These are phyloP conservation scores for Acanthosepion pharaonis DNA, from an alignment of 2,888 invertebrate genomes.

Conservation along the genomic window DNA sequence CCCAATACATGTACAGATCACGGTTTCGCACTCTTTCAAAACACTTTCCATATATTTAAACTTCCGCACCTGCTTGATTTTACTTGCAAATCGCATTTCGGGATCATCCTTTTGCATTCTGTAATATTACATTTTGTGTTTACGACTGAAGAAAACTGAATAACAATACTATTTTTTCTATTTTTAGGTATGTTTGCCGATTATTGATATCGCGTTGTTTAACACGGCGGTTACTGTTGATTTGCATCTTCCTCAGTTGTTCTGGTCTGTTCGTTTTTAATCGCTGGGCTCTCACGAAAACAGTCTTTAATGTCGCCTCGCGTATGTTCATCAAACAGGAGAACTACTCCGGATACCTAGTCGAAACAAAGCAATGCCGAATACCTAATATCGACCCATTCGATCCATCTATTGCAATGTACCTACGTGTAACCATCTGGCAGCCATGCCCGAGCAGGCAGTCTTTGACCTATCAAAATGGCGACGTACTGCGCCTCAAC, in stretches of 20 bases:
- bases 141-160: too few species aligned
- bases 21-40: too few species aligned
- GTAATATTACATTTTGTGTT: too few species aligned
- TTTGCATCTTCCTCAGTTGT: neutral
- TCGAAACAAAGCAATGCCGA: conserved; percentile 67
- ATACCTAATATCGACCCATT: conserved; percentile 70
- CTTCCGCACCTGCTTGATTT: too few species aligned
- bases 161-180: neutral
- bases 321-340: neutral
- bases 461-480: conserved; percentile 65
- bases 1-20: too few species aligned
- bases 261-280: neutral
- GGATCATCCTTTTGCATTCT: too few species aligned
- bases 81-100: too few species aligned
- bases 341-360: conserved; percentile 56
- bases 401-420: conserved; percentile 58
- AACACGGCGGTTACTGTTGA: neutral
- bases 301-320: neutral
- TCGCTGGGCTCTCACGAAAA: neutral
- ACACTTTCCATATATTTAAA: too few species aligned
- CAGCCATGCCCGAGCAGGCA: conserved; percentile 58
- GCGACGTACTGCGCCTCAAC: conserved; percentile 58
- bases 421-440: conserved; percentile 56
- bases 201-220: neutral
- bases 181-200: neutral